Evolutionary conservation across 2,888 invertebrate species (phyloP).

Genomic region (Phyllotreta cruciferae): DNA sequence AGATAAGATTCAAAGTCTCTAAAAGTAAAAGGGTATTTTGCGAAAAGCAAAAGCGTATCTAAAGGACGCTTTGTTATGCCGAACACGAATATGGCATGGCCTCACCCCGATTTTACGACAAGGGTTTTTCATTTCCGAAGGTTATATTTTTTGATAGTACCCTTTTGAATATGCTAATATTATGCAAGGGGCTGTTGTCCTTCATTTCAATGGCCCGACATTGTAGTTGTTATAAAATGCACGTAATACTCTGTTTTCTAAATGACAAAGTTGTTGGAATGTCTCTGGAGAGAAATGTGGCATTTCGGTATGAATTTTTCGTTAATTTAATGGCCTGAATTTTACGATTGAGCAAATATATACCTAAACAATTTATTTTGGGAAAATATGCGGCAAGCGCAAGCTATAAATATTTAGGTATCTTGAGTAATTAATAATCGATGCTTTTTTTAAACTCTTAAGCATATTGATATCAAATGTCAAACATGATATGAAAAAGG

Average conservation of each 20-base stretch:
- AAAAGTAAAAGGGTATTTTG: slow-evolving; percentile 56
- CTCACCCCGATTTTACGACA: slow-evolving; percentile 55
- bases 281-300: slow-evolving; percentile 5
- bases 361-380: too few relatives aligned
- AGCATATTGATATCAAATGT: too few relatives aligned
- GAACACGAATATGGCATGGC: slow-evolving; percentile 46
- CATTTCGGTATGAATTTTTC: slow-evolving; percentile 5
- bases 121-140: slow-evolving; percentile 56
- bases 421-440: too few relatives aligned
- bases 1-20: slow-evolving; percentile 49
- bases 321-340: slow-evolving; percentile 1
- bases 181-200: slow-evolving; percentile 50
- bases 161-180: slow-evolving; percentile 56
- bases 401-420: too few relatives aligned
- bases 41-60: slow-evolving; percentile 57
- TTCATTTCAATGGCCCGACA: slow-evolving; percentile 32
- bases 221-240: slow-evolving; percentile 33
- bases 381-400: too few relatives aligned
- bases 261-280: slow-evolving; percentile 9
- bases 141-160: slow-evolving; percentile 55
- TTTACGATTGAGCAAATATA: slow-evolving; percentile 10
- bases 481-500: too few relatives aligned
- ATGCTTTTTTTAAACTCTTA: too few relatives aligned
- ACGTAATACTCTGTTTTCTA: slow-evolving; percentile 32
- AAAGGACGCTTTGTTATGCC: slow-evolving; percentile 55